Evolutionary conservation across 2,888 invertebrate species (phyloP).

Genomic region (Pristionchus mayeri): DNA sequence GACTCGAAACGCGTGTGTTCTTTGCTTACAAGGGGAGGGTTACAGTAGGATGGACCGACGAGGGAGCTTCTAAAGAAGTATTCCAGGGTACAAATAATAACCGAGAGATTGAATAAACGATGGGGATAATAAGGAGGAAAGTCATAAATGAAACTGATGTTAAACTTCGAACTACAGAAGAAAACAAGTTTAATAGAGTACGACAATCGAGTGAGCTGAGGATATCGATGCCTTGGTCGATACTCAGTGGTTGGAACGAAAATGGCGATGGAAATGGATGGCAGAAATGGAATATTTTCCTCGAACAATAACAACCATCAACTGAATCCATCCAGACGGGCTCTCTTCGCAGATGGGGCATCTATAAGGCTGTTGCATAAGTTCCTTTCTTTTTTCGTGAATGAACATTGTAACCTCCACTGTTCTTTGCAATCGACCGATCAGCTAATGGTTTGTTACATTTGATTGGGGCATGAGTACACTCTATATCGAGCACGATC

Average conservation of each 20-base stretch:
- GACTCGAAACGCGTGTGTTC: conserved; percentile 42
- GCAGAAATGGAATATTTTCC: neutral
- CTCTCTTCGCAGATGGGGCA: conserved; percentile 20
- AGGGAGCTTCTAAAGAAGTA: neutral
- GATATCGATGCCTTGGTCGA: neutral
- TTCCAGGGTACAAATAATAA: neutral
- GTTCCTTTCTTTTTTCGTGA: too few relatives aligned
- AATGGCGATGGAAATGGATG: neutral
- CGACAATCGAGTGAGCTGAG: neutral
- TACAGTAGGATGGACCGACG: neutral
- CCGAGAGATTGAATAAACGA: neutral
- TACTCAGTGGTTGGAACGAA: neutral
- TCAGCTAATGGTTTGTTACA: too few relatives aligned
- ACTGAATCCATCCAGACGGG: conserved; percentile 10
- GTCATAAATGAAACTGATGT: neutral
- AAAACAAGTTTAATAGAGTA: neutral
- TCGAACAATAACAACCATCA: neutral
- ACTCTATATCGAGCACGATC: too few relatives aligned
- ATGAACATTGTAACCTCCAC: too few relatives aligned
- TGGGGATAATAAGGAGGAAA: neutral
- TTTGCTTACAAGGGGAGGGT: neutral
- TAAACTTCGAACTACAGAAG: neutral
- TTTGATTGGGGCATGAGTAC: too few relatives aligned
- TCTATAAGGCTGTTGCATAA: too few relatives aligned
- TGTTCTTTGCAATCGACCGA: too few relatives aligned